These are phyloP conservation scores for Microtus ochrogaster DNA, from an alignment of 2,113 vertebrate species.

Conservation along the genomic window DNA sequence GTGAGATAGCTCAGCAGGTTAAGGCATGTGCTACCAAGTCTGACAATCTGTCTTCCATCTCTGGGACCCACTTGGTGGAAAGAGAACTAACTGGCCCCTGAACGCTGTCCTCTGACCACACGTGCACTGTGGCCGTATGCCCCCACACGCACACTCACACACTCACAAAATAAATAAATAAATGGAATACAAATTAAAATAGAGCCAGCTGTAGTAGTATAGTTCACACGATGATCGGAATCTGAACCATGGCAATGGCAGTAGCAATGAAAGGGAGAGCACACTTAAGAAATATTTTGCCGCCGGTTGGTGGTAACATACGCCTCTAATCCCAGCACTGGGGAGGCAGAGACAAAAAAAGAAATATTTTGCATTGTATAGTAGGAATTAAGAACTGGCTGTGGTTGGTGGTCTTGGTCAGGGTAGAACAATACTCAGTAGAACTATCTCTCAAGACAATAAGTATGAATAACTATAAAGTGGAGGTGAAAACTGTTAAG, in stretches of 20 bases:
- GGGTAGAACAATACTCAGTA: neutral
- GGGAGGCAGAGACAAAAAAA: too few relatives aligned
- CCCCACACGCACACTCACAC: too few relatives aligned
- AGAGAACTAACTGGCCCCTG: too few relatives aligned
- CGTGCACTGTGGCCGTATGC: neutral
- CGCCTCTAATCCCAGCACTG: too few relatives aligned
- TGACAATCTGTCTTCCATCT: neutral
- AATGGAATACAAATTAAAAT: neutral
- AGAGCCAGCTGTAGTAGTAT: neutral
- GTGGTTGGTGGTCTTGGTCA: neutral
- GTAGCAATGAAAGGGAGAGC: neutral
- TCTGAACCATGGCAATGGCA: neutral
- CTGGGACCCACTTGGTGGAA: neutral
- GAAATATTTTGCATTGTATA: neutral
- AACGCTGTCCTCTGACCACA: neutral
- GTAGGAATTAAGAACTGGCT: neutral
- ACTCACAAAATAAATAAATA: neutral
- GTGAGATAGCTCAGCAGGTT: neutral
- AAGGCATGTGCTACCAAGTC: neutral
- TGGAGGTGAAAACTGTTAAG: neutral
- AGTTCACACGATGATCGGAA: neutral
- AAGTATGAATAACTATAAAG: neutral
- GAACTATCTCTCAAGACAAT: neutral
- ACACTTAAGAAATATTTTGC: neutral
- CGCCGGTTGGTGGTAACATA: too few relatives aligned